These are phyloP conservation scores for Pteronura brasiliensis DNA, from an alignment of 2,113 vertebrate genomes.

Conservation along the genomic window DNA sequence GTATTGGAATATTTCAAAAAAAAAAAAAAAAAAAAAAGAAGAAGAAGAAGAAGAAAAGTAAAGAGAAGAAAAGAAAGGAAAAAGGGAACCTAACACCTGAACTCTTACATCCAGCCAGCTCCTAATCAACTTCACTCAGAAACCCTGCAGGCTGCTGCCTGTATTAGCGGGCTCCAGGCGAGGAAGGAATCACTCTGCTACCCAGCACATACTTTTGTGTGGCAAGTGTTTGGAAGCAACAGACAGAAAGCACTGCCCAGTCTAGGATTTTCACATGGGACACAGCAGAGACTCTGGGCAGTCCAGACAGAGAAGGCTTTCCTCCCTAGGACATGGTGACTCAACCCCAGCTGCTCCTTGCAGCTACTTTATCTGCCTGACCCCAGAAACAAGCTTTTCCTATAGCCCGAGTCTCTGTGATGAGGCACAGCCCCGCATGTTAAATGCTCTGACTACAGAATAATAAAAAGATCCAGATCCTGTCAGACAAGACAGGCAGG, in stretches of 20 bases:
- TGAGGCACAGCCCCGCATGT: background rate
- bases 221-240: background rate
- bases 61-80: background rate
- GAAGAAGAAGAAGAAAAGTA: no score
- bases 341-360: background rate
- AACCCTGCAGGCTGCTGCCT: background rate
- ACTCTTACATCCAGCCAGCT: background rate
- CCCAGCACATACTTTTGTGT: background rate
- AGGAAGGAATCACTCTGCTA: background rate
- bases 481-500: background rate
- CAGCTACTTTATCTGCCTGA: background rate
- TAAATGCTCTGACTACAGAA: background rate
- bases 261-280: background rate
- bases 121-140: background rate
- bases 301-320: background rate
- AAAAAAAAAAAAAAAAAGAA: no score
- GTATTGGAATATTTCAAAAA: background rate
- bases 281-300: background rate
- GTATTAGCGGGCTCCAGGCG: background rate
- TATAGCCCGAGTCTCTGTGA: background rate
- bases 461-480: background rate
- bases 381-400: background rate
- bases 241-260: background rate
- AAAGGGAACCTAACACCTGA: background rate
- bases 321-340: background rate